Conservation (phyloP, 1,140 invertebrate species). For the Asbolus verrucosus region DNA sequence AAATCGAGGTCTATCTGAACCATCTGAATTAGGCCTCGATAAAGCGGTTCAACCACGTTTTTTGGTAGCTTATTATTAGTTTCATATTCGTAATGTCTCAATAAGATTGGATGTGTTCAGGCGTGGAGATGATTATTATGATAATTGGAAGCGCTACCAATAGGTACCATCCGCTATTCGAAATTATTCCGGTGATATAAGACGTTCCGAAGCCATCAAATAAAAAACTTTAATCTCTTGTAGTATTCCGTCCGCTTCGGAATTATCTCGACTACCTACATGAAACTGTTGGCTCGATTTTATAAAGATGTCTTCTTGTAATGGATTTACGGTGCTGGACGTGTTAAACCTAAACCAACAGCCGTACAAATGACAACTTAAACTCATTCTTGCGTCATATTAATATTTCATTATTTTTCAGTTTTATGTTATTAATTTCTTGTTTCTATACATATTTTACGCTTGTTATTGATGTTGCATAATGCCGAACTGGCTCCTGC, state of each 20-base stretch:
- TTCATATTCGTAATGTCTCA: constrained; percentile 11
- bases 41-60: neutral
- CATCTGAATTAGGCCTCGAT: too few relatives aligned
- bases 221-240: constrained; percentile 19
- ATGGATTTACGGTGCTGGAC: constrained; percentile 20
- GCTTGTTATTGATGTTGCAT: neutral
- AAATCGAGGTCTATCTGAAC: constrained; percentile 1
- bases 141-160: neutral
- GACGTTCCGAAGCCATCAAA: neutral
- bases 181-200: neutral
- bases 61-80: neutral
- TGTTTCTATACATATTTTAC: neutral
- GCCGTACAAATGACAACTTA: neutral
- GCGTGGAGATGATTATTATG: too few relatives aligned
- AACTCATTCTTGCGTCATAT: neutral
- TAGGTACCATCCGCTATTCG: too few relatives aligned
- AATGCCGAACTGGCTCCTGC: too few relatives aligned
- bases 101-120: constrained; percentile 1
- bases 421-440: constrained; percentile 24
- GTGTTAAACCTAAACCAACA: constrained; percentile 22
- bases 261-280: constrained; percentile 36
- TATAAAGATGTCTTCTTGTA: constrained; percentile 16
- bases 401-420: constrained; percentile 13
- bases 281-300: neutral
- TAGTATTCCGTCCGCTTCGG: neutral